Conservation (phyloP, 2,113 vertebrate species). For the Cololabis saira region DNA sequence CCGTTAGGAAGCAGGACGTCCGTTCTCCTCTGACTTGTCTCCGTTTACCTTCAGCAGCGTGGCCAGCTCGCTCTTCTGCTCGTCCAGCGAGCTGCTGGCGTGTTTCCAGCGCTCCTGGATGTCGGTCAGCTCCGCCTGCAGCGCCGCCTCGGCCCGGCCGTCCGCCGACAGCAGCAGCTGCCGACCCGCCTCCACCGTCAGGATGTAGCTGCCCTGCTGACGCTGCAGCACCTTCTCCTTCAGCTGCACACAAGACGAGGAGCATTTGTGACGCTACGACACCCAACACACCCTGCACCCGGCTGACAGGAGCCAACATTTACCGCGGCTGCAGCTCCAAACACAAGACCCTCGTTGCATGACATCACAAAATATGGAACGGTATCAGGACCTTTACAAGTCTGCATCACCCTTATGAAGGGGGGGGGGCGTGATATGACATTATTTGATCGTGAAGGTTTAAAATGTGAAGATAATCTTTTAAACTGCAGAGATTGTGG, state of each 20-base stretch:
- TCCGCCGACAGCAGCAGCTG: conserved; percentile 93
- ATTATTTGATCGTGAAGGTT: no score
- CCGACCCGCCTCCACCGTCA: conserved; percentile 93
- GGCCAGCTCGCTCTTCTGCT: conserved; percentile 88
- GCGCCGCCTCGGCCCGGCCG: conserved; percentile 80
- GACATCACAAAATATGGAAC: no score
- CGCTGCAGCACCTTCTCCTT: conserved; percentile 93
- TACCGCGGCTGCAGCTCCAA: no score
- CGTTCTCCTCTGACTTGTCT: not conserved
- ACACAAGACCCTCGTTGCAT: no score
- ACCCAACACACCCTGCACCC: not conserved
- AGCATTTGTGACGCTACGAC: not conserved
- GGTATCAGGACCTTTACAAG: not conserved
- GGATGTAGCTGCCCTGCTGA: conserved; percentile 96
- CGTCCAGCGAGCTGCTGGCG: conserved; percentile 84
- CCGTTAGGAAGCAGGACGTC: not conserved
- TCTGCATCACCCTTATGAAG: no score
- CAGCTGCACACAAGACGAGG: conserved; percentile 80
- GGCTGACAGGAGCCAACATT: not conserved
- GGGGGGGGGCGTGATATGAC: no score
- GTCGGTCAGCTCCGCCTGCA: conserved; percentile 90
- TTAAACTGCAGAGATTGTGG: no score
- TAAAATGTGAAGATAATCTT: no score
- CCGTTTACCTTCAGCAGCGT: conserved; percentile 79
- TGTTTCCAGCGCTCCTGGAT: conserved; percentile 91